A percentile compares a stretch with the other conserved stretches of the same genome.
Evolutionary conservation across 2,888 invertebrate genomes (phyloP).

Genomic region (Caenorhabditis afra): DNA sequence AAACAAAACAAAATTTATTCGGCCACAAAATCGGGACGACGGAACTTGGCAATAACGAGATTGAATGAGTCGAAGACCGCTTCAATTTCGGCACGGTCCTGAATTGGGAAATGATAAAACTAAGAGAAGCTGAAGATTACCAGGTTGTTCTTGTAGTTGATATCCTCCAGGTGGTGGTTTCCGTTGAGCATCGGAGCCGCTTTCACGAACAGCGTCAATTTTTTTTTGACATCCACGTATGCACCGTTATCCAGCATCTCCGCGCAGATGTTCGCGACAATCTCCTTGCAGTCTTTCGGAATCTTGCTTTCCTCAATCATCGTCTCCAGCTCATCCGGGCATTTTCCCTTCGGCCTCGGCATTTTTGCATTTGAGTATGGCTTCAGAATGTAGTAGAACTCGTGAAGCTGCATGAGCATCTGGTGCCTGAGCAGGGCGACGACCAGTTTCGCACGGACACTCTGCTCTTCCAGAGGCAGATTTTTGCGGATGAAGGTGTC

Average conservation of each 20-base stretch:
- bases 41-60: slow-evolving; percentile 67
- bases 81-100: slow-evolving; percentile 59
- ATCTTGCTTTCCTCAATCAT: slow-evolving; percentile 23
- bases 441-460: slow-evolving; percentile 55
- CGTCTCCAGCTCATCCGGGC: slow-evolving; percentile 33
- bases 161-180: slow-evolving; percentile 73
- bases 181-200: slow-evolving; percentile 71
- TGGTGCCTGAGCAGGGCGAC: slow-evolving; percentile 74
- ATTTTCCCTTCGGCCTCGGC: slow-evolving; percentile 36
- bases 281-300: slow-evolving; percentile 36
- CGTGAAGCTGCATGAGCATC: slow-evolving; percentile 75
- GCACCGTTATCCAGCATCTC: slow-evolving; percentile 41
- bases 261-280: slow-evolving; percentile 56
- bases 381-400: slow-evolving; percentile 71
- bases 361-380: slow-evolving; percentile 59
- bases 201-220: slow-evolving; percentile 49
- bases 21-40: slow-evolving; percentile 63
- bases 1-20: slow-evolving; percentile 38
- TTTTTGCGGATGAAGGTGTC: slow-evolving; percentile 57
- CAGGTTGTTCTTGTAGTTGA: slow-evolving; percentile 67
- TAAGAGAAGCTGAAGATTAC: slow-evolving; percentile 13
- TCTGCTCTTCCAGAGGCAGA: slow-evolving; percentile 46
- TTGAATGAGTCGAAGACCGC: slow-evolving; percentile 59
- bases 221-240: slow-evolving; percentile 31
- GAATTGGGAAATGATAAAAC: background rate